Conservation (phyloP, 2,797 vertebrate genomes). For the Alectoris magna region DNA sequence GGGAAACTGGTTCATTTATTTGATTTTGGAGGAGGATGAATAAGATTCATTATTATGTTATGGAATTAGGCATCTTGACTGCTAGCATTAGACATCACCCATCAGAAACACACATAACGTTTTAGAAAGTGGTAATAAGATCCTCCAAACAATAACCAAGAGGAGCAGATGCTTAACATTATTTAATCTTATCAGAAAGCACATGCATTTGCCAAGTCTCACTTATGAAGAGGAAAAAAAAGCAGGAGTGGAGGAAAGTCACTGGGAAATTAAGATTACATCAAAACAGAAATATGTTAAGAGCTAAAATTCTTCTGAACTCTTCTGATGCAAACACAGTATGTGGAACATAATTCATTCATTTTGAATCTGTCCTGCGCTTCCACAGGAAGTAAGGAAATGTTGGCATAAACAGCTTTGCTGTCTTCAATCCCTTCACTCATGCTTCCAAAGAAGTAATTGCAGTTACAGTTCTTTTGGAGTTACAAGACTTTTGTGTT, state of each 20-base stretch:
- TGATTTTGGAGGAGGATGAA: neutral
- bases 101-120: neutral
- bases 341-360: neutral
- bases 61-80: neutral
- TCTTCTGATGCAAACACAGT: neutral
- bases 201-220: neutral
- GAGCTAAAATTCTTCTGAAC: neutral
- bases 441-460: neutral
- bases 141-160: neutral
- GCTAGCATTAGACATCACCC: neutral
- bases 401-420: neutral
- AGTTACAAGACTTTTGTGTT: neutral
- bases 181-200: neutral
- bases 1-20: neutral
- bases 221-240: neutral
- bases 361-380: neutral
- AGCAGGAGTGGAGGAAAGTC: neutral
- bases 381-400: neutral
- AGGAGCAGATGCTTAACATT: neutral
- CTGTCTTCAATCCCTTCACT: neutral
- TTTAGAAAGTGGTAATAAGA: neutral
- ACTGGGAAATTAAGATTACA: neutral
- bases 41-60: neutral
- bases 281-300: neutral
- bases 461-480: neutral